These are phyloP conservation scores for Heliornis fulica DNA, from an alignment of 2,113 vertebrate genomes.

Conservation along the genomic window DNA sequence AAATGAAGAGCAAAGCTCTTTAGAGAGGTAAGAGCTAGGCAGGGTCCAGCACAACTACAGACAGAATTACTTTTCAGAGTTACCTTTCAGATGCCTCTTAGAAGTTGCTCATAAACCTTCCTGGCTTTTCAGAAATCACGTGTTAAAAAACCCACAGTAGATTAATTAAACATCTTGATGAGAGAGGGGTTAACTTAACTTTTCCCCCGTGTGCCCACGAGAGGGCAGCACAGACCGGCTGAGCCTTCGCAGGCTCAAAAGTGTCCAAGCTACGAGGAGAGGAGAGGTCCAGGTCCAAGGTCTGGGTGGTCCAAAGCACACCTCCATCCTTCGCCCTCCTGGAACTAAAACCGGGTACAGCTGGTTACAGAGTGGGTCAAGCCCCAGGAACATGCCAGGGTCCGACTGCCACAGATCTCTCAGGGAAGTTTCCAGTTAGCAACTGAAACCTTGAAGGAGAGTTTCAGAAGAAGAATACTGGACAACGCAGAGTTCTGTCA, in stretches of 20 bases:
- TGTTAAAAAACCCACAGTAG: neutral
- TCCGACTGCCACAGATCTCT: neutral
- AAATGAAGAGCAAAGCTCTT: neutral
- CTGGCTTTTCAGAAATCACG: neutral
- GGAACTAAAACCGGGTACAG: neutral
- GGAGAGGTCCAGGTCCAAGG: neutral
- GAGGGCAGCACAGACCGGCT: conserved; percentile 55
- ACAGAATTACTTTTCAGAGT: neutral
- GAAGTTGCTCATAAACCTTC: neutral
- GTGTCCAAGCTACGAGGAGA: neutral
- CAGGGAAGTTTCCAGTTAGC: neutral
- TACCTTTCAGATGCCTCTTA: neutral
- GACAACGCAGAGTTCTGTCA: neutral
- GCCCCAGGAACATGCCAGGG: accelerated
- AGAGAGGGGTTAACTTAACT: neutral
- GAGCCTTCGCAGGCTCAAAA: too few relatives aligned
- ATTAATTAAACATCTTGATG: neutral
- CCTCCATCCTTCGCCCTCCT: neutral
- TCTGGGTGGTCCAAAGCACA: neutral
- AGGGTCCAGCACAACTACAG: neutral
- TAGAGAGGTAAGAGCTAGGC: neutral
- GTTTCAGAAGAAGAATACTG: neutral
- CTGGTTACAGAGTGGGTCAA: neutral
- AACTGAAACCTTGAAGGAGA: neutral
- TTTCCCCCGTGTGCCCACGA: neutral